Conservation (phyloP, 2,888 invertebrate genomes). For the Romanomermis culicivorax region DNA sequence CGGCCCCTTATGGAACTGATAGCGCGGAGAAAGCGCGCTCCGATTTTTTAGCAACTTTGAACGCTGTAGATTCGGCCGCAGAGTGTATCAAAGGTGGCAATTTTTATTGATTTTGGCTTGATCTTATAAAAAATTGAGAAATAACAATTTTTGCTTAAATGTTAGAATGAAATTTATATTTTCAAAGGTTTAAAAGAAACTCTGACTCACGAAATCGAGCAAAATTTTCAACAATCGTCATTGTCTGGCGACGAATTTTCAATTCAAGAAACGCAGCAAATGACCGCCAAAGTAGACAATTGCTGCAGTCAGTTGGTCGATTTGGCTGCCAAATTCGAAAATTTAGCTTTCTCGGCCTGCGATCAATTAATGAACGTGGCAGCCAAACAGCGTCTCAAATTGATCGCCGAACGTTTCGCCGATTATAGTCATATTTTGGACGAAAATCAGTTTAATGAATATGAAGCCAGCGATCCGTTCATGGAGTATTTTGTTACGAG, state of each 20-base stretch:
- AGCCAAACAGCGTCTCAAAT: slow-evolving; percentile 59
- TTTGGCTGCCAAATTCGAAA: slow-evolving; percentile 16
- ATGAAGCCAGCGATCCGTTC: slow-evolving; percentile 71
- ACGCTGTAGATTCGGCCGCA: slow-evolving; percentile 70
- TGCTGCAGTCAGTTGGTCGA: slow-evolving; percentile 23
- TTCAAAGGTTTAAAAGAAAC: slow-evolving; percentile 59
- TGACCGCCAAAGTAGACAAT: slow-evolving; percentile 45
- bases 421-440: slow-evolving; percentile 52
- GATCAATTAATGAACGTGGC: slow-evolving; percentile 50
- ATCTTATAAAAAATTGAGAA: too few relatives aligned
- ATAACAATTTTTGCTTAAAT: too few relatives aligned
- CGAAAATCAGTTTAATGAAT: slow-evolving; percentile 60
- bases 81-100: too few relatives aligned
- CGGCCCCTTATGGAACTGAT: background rate
- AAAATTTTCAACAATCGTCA: too few relatives aligned
- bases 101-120: too few relatives aligned
- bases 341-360: slow-evolving; percentile 16
- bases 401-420: slow-evolving; percentile 59
- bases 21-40: slow-evolving; percentile 11
- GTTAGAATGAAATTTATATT: too few relatives aligned
- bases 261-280: slow-evolving; percentile 42
- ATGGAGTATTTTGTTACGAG: slow-evolving; percentile 28
- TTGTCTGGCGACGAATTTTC: slow-evolving; percentile 36
- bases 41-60: slow-evolving; percentile 48
- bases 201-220: slow-evolving; percentile 47